Evolutionary conservation across 1,140 invertebrate species (phyloP).

Genomic region (Drosophila tsacasi): DNA sequence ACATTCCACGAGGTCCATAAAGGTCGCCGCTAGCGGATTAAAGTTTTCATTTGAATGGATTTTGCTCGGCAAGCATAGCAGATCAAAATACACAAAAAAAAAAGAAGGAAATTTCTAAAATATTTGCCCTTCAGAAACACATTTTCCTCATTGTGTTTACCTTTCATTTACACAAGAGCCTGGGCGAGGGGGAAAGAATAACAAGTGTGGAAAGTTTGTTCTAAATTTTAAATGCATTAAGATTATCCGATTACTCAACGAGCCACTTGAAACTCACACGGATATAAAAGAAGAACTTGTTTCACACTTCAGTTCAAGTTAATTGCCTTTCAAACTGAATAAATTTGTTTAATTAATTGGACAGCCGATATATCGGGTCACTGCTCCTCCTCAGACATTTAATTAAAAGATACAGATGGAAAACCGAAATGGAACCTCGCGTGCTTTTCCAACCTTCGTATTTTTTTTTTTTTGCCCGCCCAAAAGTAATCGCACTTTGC

Average conservation of each 20-base stretch:
- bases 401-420: constrained; percentile 46
- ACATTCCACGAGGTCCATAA: constrained; percentile 5
- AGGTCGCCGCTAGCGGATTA: constrained; percentile 4
- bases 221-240: constrained; percentile 40
- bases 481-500: constrained; percentile 53
- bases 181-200: constrained; percentile 1
- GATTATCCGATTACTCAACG: constrained; percentile 34
- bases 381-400: constrained; percentile 19
- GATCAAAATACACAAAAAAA: constrained; percentile 11
- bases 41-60: constrained; percentile 22
- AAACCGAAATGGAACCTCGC: constrained; percentile 48
- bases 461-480: constrained; percentile 30
- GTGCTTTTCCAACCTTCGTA: constrained; percentile 22
- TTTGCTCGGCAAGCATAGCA: constrained; percentile 4
- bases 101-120: neutral
- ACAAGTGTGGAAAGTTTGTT: constrained; percentile 26
- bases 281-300: constrained; percentile 14
- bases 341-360: constrained; percentile 63
- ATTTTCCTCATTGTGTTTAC: constrained; percentile 22
- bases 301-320: constrained; percentile 26
- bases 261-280: constrained; percentile 33
- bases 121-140: constrained; percentile 26
- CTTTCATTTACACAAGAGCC: constrained; percentile 15
- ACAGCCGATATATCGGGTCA: constrained; percentile 19
- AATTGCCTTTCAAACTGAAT: constrained; percentile 25